phyloP scores from a whole-genome alignment of 2,888 invertebrate species.

The Pandemis corylana region DNA sequence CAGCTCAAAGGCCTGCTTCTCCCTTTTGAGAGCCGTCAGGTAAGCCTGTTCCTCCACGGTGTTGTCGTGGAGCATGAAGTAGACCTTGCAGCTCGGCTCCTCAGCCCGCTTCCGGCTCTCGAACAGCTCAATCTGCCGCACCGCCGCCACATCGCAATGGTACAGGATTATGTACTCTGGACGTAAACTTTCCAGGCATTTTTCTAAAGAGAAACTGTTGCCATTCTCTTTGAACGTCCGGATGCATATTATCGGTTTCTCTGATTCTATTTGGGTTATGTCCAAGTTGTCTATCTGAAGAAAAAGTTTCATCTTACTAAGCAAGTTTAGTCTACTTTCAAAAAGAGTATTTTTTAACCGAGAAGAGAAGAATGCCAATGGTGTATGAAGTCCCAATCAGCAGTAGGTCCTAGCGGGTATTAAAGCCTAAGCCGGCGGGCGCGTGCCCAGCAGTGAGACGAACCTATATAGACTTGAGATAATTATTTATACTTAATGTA shows the following conservation, averaged over 20 bases:
- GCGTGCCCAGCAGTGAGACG: no score
- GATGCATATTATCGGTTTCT: slow-evolving; percentile 89
- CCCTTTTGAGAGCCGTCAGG: slow-evolving; percentile 93
- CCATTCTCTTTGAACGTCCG: slow-evolving; percentile 92
- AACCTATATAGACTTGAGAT: no score
- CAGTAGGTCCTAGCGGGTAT: no score
- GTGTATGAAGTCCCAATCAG: no score
- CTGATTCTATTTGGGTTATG: slow-evolving; percentile 85
- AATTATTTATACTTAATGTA: neutral
- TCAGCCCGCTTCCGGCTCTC: slow-evolving; percentile 85
- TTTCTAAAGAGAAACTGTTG: slow-evolving; percentile 89
- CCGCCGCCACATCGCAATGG: slow-evolving; percentile 93
- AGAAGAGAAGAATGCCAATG: no score
- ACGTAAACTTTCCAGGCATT: slow-evolving; percentile 86
- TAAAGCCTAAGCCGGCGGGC: no score
- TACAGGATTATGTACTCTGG: slow-evolving; percentile 96
- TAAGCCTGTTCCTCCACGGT: slow-evolving; percentile 99
- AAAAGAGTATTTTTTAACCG: neutral
- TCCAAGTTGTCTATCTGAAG: slow-evolving; percentile 88
- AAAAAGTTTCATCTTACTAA: slow-evolving; percentile 9
- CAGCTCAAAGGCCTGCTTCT: slow-evolving; percentile 97
- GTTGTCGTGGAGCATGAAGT: slow-evolving; percentile 94
- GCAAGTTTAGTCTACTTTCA: neutral
- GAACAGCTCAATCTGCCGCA: slow-evolving; percentile 95
- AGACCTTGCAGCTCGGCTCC: slow-evolving; percentile 88